Conservation (phyloP, 1,140 invertebrate genomes). For the Neodiprion virginianus region DNA sequence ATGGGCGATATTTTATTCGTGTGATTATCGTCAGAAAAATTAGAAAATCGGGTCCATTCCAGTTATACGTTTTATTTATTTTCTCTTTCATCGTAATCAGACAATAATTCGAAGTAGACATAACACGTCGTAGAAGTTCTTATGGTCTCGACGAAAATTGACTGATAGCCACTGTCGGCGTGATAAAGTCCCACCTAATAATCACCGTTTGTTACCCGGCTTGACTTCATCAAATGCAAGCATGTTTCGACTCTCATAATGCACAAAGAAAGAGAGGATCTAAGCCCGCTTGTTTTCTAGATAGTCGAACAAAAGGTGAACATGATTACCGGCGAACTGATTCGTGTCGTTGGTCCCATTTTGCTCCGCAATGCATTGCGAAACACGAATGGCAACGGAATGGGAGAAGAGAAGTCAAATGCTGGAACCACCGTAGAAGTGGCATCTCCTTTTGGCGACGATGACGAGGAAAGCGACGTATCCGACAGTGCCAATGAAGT, state of each 20-base stretch:
- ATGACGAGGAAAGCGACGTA: constrained; percentile 36
- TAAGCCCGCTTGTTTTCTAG: constrained; percentile 66
- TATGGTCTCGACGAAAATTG: neutral
- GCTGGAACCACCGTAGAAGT: constrained; percentile 46
- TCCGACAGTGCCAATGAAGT: constrained; percentile 19
- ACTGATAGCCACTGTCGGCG: neutral
- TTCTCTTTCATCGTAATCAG: too few species aligned
- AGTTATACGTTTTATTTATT: too few species aligned
- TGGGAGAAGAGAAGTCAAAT: constrained; percentile 3
- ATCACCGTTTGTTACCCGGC: too few species aligned
- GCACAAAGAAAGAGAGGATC: neutral
- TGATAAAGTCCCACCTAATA: neutral
- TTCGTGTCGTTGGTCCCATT: constrained; percentile 72
- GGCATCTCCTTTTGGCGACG: constrained; percentile 50
- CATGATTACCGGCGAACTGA: constrained; percentile 70
- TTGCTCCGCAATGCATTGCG: constrained; percentile 66
- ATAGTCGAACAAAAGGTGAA: constrained; percentile 80
- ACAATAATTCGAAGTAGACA: too few species aligned
- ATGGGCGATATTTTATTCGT: too few species aligned
- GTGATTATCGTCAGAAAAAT: too few species aligned
- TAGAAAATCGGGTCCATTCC: too few species aligned
- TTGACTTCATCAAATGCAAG: too few species aligned
- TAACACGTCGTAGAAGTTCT: too few species aligned
- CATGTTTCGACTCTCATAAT: neutral
- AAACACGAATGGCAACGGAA: constrained; percentile 32